Conservation (phyloP, 2,888 invertebrate species). For the Vanessa cardui region DNA sequence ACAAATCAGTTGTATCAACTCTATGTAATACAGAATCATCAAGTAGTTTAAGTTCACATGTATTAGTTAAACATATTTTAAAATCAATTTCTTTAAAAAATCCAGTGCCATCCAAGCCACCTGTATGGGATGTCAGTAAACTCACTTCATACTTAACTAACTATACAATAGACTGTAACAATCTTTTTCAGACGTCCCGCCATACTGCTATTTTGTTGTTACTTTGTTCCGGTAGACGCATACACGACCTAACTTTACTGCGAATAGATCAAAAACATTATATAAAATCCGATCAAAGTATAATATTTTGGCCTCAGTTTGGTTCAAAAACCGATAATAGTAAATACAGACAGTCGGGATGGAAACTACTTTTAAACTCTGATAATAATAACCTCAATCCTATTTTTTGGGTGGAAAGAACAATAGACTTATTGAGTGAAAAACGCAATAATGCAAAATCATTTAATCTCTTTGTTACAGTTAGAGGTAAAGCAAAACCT, state of each 20-base stretch:
- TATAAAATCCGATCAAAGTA: not conserved
- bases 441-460: not conserved
- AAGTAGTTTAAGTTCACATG: not conserved
- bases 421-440: not conserved
- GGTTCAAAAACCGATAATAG: not conserved
- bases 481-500: too few relatives aligned
- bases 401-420: not conserved
- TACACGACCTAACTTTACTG: not conserved
- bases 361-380: not conserved
- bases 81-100: slow-evolving; percentile 3
- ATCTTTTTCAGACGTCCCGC: slow-evolving; percentile 3
- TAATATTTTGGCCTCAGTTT: not conserved
- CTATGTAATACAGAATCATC: too few relatives aligned
- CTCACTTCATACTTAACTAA: not conserved
- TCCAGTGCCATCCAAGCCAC: too few relatives aligned
- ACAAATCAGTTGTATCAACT: too few relatives aligned
- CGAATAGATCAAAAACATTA: not conserved
- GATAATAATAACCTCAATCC: not conserved
- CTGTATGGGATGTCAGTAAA: not conserved
- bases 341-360: not conserved
- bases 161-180: not conserved
- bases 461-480: not conserved
- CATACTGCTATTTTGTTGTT: not conserved
- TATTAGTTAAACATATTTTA: slow-evolving; percentile 5
- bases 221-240: not conserved